A percentile compares a stretch with the other conserved stretches of the same genome.
Evolutionary conservation across 2,888 invertebrate genomes (phyloP).

Genomic region (Cerastoderma edule): DNA sequence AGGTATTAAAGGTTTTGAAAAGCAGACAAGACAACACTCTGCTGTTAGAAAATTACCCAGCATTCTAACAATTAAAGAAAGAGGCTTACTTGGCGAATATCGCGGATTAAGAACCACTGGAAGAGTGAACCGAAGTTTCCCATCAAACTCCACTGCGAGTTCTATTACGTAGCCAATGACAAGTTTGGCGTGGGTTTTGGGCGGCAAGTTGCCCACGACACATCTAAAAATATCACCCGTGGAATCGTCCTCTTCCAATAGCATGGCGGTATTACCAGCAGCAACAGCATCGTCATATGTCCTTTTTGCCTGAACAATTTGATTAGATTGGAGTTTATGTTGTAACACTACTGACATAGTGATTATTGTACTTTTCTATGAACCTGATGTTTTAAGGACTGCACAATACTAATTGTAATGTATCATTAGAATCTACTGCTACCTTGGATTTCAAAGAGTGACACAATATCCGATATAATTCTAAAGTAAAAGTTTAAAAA

Average conservation of each 20-base stretch:
- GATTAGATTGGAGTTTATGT: no score
- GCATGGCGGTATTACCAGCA: constrained; percentile 65
- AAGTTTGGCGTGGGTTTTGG: constrained; percentile 59
- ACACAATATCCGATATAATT: not conserved
- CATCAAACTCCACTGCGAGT: constrained; percentile 63
- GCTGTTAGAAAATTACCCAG: not conserved
- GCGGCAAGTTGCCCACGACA: constrained; percentile 70
- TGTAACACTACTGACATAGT: no score
- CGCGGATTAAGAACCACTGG: constrained; percentile 67
- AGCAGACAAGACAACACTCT: not conserved
- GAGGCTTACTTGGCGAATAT: constrained; percentile 56
- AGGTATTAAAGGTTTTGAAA: not conserved
- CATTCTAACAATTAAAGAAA: not conserved
- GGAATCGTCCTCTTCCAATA: constrained; percentile 64
- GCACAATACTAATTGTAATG: no score
- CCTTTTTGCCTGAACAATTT: constrained; percentile 66
- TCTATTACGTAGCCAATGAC: constrained; percentile 68
- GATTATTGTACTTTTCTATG: no score
- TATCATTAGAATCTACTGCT: no score
- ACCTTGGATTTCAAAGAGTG: no score
- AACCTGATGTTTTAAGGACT: no score
- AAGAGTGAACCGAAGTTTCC: constrained; percentile 61
- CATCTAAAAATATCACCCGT: constrained; percentile 70
- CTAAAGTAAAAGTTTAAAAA: not conserved
- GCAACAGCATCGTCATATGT: constrained; percentile 68